Evolutionary conservation across 1,140 invertebrate genomes (phyloP).

Genomic region (Neomicropteryx cornuta): DNA sequence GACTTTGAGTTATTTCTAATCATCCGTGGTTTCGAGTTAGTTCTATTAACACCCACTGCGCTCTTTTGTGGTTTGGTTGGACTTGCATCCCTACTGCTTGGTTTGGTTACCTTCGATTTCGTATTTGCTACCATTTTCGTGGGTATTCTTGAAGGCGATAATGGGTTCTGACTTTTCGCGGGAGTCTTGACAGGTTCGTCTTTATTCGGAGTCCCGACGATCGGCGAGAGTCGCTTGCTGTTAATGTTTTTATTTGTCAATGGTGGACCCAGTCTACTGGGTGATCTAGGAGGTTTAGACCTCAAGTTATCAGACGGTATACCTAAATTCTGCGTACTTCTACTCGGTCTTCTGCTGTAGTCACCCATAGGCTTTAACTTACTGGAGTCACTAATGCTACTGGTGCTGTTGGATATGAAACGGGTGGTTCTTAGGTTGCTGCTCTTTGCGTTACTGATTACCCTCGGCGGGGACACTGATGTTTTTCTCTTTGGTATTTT

Average conservation of each 20-base stretch:
- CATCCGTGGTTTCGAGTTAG: conserved; percentile 5
- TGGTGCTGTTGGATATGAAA: conserved; percentile 37
- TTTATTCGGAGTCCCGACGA: conserved; percentile 37
- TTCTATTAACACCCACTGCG: conserved; percentile 7
- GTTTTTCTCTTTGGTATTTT: conserved; percentile 38
- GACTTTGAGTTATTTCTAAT: conserved; percentile 6
- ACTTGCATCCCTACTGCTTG: conserved; percentile 28
- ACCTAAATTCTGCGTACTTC: conserved; percentile 31
- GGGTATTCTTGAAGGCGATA: conserved; percentile 13
- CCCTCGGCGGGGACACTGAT: conserved; percentile 32
- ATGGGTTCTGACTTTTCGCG: conserved; percentile 19
- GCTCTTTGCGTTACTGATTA: conserved; percentile 16
- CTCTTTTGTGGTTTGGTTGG: conserved; percentile 27
- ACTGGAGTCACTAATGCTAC: conserved; percentile 36
- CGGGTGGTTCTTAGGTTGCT: conserved; percentile 28
- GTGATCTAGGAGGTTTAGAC: conserved; percentile 37
- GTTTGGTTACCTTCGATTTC: conserved; percentile 15
- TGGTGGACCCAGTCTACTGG: conserved; percentile 31
- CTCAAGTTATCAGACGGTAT: conserved; percentile 27
- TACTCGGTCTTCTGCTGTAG: too few relatives aligned
- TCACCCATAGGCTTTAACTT: conserved; percentile 21
- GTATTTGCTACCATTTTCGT: conserved; percentile 12
- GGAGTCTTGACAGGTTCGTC: conserved; percentile 22
- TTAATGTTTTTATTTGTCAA: conserved; percentile 33
- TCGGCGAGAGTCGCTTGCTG: conserved; percentile 36